phyloP scores from a whole-genome alignment of 2,888 invertebrate species.

The Drosophila subsilvestris region DNA sequence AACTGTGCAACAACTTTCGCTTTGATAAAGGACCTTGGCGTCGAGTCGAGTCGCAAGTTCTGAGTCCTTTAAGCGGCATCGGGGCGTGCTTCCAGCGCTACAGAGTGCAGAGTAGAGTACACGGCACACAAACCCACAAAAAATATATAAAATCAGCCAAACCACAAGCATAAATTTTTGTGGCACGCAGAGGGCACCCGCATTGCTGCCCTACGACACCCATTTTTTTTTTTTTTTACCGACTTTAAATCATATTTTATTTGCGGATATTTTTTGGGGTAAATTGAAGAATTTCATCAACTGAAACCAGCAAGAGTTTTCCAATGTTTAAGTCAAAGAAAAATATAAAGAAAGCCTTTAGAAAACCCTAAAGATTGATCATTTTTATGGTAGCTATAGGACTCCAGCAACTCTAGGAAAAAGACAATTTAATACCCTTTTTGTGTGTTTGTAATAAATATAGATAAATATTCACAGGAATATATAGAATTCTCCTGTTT shows the following conservation, averaged over 20 bases:
- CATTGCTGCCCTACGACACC: slow-evolving; percentile 27
- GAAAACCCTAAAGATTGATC: too few relatives aligned
- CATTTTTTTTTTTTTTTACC: neutral
- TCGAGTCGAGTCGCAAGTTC: slow-evolving; percentile 57
- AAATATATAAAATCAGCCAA: slow-evolving; percentile 8
- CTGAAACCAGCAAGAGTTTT: neutral
- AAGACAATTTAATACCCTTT: neutral
- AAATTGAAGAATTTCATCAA: neutral
- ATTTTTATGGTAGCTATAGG: too few relatives aligned
- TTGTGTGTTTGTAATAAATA: too few relatives aligned
- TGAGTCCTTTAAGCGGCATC: slow-evolving; percentile 67
- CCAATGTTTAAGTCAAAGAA: too few relatives aligned
- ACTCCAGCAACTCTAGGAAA: neutral
- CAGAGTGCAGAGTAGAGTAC: slow-evolving; percentile 5
- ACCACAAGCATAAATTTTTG: neutral
- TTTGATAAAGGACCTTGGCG: slow-evolving; percentile 79
- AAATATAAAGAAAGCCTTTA: too few relatives aligned
- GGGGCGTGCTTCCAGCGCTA: slow-evolving; percentile 51
- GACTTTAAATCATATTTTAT: slow-evolving; percentile 17
- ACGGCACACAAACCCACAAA: slow-evolving; percentile 41
- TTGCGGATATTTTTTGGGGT: neutral
- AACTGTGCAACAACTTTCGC: slow-evolving; percentile 79
- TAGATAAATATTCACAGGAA: too few relatives aligned
- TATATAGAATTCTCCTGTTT: neutral
- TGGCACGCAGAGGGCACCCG: slow-evolving; percentile 32